Evolutionary conservation across 2,888 invertebrate species (phyloP).

Genomic region (Acanthococcus lagerstroemiae): DNA sequence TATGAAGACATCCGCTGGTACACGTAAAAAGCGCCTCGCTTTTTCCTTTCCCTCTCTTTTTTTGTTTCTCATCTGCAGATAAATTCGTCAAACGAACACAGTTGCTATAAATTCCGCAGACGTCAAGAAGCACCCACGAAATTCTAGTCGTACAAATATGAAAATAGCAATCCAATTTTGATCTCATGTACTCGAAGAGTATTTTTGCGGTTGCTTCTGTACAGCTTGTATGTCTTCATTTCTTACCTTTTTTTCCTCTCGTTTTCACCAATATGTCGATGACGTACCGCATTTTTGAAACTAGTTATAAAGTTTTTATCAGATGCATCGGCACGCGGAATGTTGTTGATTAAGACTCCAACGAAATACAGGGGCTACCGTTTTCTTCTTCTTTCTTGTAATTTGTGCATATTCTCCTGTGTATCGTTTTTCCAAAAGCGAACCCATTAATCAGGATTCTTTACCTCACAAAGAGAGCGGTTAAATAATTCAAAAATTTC

Average conservation of each 20-base stretch:
- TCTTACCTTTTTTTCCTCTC: background rate
- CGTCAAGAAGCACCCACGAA: too few relatives aligned
- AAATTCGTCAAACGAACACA: too few relatives aligned
- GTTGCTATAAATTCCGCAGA: too few relatives aligned
- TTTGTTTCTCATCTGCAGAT: too few relatives aligned
- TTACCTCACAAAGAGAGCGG: slow-evolving; percentile 12
- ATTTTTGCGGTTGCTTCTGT: too few relatives aligned
- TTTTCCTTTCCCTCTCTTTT: too few relatives aligned
- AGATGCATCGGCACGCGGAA: slow-evolving; percentile 6
- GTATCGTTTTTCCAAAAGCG: background rate
- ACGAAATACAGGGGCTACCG: slow-evolving; percentile 8
- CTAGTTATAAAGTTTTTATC: background rate
- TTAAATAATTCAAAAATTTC: slow-evolving; percentile 20
- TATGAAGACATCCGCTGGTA: too few relatives aligned
- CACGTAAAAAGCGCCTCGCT: too few relatives aligned
- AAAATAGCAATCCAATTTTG: background rate
- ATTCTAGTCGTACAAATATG: too few relatives aligned
- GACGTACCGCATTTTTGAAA: slow-evolving; percentile 10
- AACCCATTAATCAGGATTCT: slow-evolving; percentile 17
- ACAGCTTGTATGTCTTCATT: background rate
- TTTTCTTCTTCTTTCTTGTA: background rate
- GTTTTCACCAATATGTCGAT: slow-evolving; percentile 1
- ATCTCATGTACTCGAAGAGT: too few relatives aligned
- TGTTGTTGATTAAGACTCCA: slow-evolving; percentile 25
- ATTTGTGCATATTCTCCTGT: slow-evolving; percentile 5